Percentiles rank a stretch among this genome's conserved stretches.
These are phyloP conservation scores for Odontamblyopus rebecca DNA, from an alignment of 2,797 vertebrate genomes.

Conservation along the genomic window DNA sequence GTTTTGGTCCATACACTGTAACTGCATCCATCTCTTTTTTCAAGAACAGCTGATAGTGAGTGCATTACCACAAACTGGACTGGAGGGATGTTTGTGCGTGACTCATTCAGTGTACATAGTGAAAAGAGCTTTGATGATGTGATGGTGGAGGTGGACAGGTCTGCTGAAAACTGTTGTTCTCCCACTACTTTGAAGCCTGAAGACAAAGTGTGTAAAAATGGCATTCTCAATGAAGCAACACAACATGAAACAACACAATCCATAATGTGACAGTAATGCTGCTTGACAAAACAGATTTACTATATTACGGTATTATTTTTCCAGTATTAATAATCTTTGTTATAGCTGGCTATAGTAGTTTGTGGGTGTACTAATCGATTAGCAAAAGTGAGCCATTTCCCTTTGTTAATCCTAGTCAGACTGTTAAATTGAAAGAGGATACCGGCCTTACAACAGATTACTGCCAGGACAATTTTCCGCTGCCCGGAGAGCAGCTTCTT, in stretches of 20 bases:
- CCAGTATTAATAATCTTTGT: slow-evolving; percentile 37
- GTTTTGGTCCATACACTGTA: slow-evolving; percentile 50
- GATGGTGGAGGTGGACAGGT: slow-evolving; percentile 64
- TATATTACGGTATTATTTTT: slow-evolving; percentile 13
- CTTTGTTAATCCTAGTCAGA: slow-evolving; percentile 65
- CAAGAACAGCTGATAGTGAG: slow-evolving; percentile 64
- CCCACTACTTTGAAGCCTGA: slow-evolving; percentile 30
- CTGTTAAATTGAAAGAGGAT: slow-evolving; percentile 64
- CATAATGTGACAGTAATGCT: not conserved
- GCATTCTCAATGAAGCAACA: slow-evolving; percentile 17
- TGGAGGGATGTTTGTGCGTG: slow-evolving; percentile 48
- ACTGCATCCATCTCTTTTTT: slow-evolving; percentile 62
- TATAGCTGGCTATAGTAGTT: slow-evolving; percentile 5
- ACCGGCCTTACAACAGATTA: slow-evolving; percentile 71
- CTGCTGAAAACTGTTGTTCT: slow-evolving; percentile 42
- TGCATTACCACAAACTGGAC: slow-evolving; percentile 49
- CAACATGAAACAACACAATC: slow-evolving; percentile 4
- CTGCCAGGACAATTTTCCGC: slow-evolving; percentile 73
- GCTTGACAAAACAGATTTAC: not conserved
- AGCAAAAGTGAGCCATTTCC: slow-evolving; percentile 49
- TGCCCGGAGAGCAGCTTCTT: slow-evolving; percentile 62
- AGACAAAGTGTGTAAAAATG: slow-evolving; percentile 31
- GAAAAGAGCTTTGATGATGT: slow-evolving; percentile 61
- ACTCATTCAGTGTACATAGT: slow-evolving; percentile 61
- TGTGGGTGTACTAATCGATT: slow-evolving; percentile 53